phyloP scores from a whole-genome alignment of 2,113 vertebrate genomes.

The Leucoraja erinaceus region DNA sequence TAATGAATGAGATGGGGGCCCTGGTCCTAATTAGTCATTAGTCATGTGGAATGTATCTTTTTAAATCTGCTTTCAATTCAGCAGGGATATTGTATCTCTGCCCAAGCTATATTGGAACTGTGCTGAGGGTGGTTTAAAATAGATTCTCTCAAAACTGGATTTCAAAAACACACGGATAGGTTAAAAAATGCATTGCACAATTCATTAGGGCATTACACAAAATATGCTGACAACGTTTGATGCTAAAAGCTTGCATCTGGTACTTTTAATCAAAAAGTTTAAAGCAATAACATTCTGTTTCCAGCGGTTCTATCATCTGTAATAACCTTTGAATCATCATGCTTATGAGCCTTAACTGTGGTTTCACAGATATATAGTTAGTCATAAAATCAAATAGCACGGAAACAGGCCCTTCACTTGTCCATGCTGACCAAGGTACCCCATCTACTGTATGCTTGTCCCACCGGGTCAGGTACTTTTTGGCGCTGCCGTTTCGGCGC shows the following conservation, averaged over 20 bases:
- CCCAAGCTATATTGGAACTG: constrained; percentile 29
- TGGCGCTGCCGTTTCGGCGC: no score
- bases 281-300: not conserved
- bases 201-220: not conserved
- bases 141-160: constrained; percentile 23
- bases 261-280: constrained; percentile 1
- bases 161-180: constrained; percentile 20
- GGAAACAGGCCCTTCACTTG: no score
- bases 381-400: no score
- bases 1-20: constrained; percentile 16
- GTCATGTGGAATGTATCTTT: constrained; percentile 24
- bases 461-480: no score
- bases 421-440: no score
- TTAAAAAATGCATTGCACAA: constrained; percentile 12
- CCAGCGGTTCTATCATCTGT: not conserved
- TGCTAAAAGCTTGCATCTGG: not conserved
- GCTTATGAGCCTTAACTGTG: not conserved
- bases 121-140: constrained; percentile 37
- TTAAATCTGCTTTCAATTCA: constrained; percentile 15
- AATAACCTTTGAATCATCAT: not conserved
- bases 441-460: no score
- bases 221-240: constrained; percentile 17
- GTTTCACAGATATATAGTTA: not conserved
- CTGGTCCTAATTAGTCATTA: constrained; percentile 33
- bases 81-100: constrained; percentile 17